Percentiles rank a stretch among this genome's conserved stretches.
Evolutionary conservation across 2,888 invertebrate genomes (phyloP).

Genomic region (Abscondita cerata): DNA sequence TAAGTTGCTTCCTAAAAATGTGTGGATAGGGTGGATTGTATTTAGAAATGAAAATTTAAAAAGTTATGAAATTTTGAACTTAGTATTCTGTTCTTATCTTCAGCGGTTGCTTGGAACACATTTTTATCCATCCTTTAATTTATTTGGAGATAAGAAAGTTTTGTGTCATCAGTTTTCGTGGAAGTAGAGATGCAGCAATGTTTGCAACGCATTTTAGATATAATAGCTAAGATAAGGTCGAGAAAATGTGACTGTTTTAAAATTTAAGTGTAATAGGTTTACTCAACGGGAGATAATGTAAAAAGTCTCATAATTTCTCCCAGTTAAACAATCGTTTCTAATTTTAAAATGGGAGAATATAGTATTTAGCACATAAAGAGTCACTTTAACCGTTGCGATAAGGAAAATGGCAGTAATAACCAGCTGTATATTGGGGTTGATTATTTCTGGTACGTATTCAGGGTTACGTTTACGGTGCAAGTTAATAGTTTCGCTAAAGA

Average conservation of each 20-base stretch:
- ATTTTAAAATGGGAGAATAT: conserved; percentile 53
- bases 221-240: conserved; percentile 56
- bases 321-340: conserved; percentile 56
- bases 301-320: conserved; percentile 55
- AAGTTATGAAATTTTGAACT: conserved; percentile 27
- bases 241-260: conserved; percentile 60
- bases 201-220: conserved; percentile 56
- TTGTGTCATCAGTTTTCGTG: conserved; percentile 56
- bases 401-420: conserved; percentile 48
- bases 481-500: conserved; percentile 34
- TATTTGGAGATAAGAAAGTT: conserved; percentile 57
- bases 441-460: conserved; percentile 35
- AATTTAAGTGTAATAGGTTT: conserved; percentile 59
- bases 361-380: conserved; percentile 54
- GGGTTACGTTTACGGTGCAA: conserved; percentile 34
- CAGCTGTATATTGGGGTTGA: conserved; percentile 41
- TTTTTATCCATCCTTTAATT: conserved; percentile 48
- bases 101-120: conserved; percentile 37
- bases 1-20: neutral
- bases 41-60: conserved; percentile 24
- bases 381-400: conserved; percentile 50
- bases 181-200: conserved; percentile 50
- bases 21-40: conserved; percentile 12
- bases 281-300: conserved; percentile 55
- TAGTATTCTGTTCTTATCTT: conserved; percentile 37